These are phyloP conservation scores for Copsychus sechellarum DNA, from an alignment of 2,113 vertebrate species.

Conservation along the genomic window DNA sequence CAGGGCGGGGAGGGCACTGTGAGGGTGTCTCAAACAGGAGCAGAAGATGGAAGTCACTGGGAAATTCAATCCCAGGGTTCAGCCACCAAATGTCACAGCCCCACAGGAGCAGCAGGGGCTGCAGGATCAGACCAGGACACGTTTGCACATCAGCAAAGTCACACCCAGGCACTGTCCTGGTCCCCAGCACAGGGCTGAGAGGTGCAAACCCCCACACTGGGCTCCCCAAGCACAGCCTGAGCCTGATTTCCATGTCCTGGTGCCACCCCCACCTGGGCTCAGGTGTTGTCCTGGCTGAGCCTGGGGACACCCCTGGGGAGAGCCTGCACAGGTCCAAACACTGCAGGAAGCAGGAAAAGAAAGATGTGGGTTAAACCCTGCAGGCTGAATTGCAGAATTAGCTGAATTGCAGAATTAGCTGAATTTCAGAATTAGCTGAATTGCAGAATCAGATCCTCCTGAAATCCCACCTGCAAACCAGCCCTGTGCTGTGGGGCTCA, in stretches of 20 bases:
- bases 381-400: neutral
- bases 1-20: neutral
- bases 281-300: neutral
- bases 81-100: neutral
- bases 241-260: accelerated
- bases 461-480: too few species aligned
- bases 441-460: too few species aligned
- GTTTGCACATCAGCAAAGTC: neutral
- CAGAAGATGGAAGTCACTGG: neutral
- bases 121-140: neutral
- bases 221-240: accelerated
- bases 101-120: neutral
- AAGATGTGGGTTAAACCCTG: neutral
- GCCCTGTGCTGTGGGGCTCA: neutral
- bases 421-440: neutral
- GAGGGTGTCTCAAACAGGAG: neutral
- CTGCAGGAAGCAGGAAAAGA: neutral
- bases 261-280: neutral
- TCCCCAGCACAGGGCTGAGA: accelerated
- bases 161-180: accelerated
- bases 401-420: neutral
- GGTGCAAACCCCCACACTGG: accelerated
- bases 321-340: neutral
- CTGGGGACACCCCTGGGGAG: neutral
- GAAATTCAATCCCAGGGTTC: neutral